Base-by-base conservation (phyloP, 1,140 invertebrate species). In the Glossosoma conforme region DNA sequence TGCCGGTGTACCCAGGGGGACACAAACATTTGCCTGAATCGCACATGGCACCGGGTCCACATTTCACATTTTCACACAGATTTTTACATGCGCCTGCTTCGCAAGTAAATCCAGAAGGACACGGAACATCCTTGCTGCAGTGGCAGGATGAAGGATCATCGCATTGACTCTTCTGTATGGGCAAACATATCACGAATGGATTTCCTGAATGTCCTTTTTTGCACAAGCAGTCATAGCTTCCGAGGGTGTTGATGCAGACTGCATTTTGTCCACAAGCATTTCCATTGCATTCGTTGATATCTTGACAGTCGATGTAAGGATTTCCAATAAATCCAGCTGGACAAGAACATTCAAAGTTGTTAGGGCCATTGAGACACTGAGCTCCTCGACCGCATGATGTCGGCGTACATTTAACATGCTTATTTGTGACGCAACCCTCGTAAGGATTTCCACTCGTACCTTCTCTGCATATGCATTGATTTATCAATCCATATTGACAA, bases 361-460 rank as follows among this genome's bases (percentile, higher is more conserved):
- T 83, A 21, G 75, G 75, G 32, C 81, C 83, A 61, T 88, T 79
- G 56, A 77, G 79, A 61, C 91, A 95, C 49, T 86, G 80, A 3
- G 91, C 89, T 60, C 86, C 84, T 13, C 66, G 63, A 14, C 91
- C 91, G 67, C 91, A 94, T 11, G 81, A 74, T 22, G 82, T 80
- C 41, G 76, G 77, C 1, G 79, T 76, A 60, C 90, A 93, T n/a
- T 84, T 80, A 45, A 81, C 82, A 61, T 81, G 82, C 55, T 81
- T 76, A 58, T 85, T 77, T 22, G 77, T 67, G 1, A 81, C 79
- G 65, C 91, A 95, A 15, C 82, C 81, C 50, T 83, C 79, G 65
- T 94, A 94, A 4, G 92, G 91, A 76, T 94, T 94, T 45, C 91
- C 91, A 48, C 70, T 85, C 2, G 82, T 89, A 9, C 88, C 89